Conservation (phyloP, 2,113 vertebrate genomes). For the Hymenochirus boettgeri region DNA sequence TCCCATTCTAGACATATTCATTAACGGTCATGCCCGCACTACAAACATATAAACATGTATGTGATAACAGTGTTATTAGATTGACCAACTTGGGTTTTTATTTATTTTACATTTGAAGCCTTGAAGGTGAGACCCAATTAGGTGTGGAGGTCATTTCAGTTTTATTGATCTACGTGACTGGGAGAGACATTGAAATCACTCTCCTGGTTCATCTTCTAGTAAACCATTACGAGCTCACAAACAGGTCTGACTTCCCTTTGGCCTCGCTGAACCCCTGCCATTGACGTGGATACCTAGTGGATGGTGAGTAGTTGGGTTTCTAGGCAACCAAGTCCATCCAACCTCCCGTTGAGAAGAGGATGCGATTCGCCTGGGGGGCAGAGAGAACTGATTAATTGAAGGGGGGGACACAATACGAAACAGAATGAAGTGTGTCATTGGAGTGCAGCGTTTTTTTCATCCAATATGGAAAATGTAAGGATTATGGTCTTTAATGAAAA, state of each 20-base stretch:
- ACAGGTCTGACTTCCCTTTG: not conserved
- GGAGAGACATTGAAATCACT: not conserved
- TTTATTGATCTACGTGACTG: slow-evolving; percentile 7
- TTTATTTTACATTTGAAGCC: too few species aligned
- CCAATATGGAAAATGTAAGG: too few species aligned
- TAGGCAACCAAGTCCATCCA: slow-evolving; percentile 55
- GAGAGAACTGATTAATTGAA: slow-evolving; percentile 50
- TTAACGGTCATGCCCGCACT: too few species aligned
- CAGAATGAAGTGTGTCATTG: too few species aligned
- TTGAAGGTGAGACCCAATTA: too few species aligned
- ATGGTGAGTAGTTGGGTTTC: slow-evolving; percentile 55
- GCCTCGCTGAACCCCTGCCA: slow-evolving; percentile 30
- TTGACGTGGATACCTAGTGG: slow-evolving; percentile 49
- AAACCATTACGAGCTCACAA: not conserved
- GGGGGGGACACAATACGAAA: too few species aligned
- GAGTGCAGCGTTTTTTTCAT: too few species aligned
- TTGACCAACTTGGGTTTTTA: too few species aligned
- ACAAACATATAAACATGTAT: too few species aligned
- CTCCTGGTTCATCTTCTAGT: not conserved
- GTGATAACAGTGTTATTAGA: too few species aligned
- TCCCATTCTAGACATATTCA: too few species aligned
- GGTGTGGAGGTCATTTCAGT: not conserved
- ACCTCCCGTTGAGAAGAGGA: slow-evolving; percentile 52
- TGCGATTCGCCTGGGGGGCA: slow-evolving; percentile 49
- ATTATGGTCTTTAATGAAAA: too few species aligned